Evolutionary conservation across 2,113 vertebrate species (phyloP).

Genomic region (Balaeniceps rex): DNA sequence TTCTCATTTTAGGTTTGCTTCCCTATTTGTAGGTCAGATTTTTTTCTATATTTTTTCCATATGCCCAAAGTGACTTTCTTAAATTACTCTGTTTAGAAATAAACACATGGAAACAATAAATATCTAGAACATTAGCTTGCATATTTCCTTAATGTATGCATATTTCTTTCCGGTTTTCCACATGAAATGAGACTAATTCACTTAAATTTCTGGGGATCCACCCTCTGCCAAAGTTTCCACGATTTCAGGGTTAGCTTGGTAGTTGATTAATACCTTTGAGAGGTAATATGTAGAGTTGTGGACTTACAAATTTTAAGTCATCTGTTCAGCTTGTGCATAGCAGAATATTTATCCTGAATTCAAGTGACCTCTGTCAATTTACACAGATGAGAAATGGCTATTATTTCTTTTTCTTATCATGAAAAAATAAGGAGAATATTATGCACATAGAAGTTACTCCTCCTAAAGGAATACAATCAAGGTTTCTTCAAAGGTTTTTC

Average conservation of each 20-base stretch:
- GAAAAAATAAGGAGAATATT: background rate
- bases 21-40: background rate
- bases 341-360: background rate
- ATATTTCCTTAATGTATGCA: slow-evolving; percentile 68
- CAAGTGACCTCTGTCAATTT: background rate
- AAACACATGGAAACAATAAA: slow-evolving; percentile 71
- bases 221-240: slow-evolving; percentile 45
- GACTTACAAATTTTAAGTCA: background rate
- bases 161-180: slow-evolving; percentile 67
- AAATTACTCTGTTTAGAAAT: slow-evolving; percentile 66
- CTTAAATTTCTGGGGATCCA: slow-evolving; percentile 55
- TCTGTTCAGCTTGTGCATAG: background rate
- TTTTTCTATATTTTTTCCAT: slow-evolving; percentile 35
- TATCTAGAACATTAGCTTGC: slow-evolving; percentile 54
- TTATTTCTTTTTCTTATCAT: background rate
- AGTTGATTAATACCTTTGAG: slow-evolving; percentile 34
- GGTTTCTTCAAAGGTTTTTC: background rate
- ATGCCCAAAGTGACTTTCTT: slow-evolving; percentile 30
- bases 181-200: slow-evolving; percentile 64
- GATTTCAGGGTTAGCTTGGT: slow-evolving; percentile 30
- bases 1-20: background rate
- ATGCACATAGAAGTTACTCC: background rate
- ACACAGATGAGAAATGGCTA: background rate
- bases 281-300: background rate
- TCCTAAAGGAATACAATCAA: background rate